Conservation (phyloP, 2,113 vertebrate species). For the Antechinus flavipes region DNA sequence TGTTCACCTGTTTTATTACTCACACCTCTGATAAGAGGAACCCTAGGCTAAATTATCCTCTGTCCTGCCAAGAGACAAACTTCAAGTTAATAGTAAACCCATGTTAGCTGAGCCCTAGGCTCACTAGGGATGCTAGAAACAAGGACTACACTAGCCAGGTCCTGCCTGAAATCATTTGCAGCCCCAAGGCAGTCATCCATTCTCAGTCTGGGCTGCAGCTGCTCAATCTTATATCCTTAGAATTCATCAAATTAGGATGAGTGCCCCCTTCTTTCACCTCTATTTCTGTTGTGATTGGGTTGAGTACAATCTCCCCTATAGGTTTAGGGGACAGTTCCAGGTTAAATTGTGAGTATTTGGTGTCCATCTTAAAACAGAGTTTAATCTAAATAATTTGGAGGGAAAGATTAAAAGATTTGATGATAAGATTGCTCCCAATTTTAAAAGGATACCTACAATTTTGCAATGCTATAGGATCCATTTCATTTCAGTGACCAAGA, state of each 20-base stretch:
- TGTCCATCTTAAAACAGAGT: not conserved
- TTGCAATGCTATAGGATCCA: not conserved
- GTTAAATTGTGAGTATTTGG: not conserved
- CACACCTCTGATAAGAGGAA: slow-evolving; percentile 74
- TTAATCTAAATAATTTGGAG: not conserved
- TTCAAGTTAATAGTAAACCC: slow-evolving; percentile 72
- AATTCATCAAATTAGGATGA: slow-evolving; percentile 44
- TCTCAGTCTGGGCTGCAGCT: slow-evolving; percentile 42
- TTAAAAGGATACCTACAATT: not conserved
- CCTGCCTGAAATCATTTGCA: slow-evolving; percentile 63
- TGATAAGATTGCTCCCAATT: not conserved
- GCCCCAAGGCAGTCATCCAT: slow-evolving; percentile 45
- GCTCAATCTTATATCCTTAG: slow-evolving; percentile 40
- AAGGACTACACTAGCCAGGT: slow-evolving; percentile 42
- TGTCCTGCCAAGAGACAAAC: slow-evolving; percentile 66
- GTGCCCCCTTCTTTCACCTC: not conserved
- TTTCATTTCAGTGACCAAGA: not conserved
- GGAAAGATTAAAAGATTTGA: not conserved
- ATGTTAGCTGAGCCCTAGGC: slow-evolving; percentile 58
- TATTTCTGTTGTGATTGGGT: not conserved
- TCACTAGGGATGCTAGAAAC: slow-evolving; percentile 68
- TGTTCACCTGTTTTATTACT: slow-evolving; percentile 34
- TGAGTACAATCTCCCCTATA: not conserved
- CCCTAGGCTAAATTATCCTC: slow-evolving; percentile 62
- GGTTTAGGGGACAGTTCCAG: not conserved